Evolutionary conservation across 2,113 vertebrate genomes (phyloP), one percentile per base, ranked within the genome.

Genomic region (Serilophus lunatus): DNA sequence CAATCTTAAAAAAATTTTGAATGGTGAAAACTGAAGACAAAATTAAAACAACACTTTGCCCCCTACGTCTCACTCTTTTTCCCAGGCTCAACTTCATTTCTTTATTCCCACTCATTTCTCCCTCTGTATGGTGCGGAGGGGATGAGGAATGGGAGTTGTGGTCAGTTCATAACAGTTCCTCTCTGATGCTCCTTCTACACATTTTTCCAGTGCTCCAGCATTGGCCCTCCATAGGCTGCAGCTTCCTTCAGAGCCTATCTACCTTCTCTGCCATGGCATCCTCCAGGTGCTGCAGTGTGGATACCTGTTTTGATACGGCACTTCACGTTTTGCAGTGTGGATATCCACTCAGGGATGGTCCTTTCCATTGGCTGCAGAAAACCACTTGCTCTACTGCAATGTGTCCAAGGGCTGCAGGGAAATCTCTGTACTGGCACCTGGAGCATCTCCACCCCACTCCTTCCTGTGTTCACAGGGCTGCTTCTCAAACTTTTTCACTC

Each of bases 141-240:
- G 16, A 13, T 24, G 5, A 33, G 18, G 12, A 66, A 36, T 42
- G 23, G 26, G 14, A 4, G 2, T 3, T 53, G 9, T 2, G 2
- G 18, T 35, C 51, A 54, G 26, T 26, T 15, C 3, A 3, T 42
- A 38, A 60, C 29, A 66, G 61, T 14, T 64, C 9, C 24, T 18
- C 24, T 68, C 25, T 36, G 35, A 13, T 36, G 13, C 6, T 36
- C 9, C 19, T 14, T 35, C 13, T 47, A 49, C 1, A 2, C 16
- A 45, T 2, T 12, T 74, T 75, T 47, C 12, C 29, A 5, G 1
- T 35, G 26, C 8, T 51, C 36, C 50, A 70, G 2, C 2, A 2
- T 0, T 1, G 36, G 11, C 19, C 5, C 29, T 60, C 18, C 15
- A 8, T 0, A 2, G 17, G 17, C 69, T 65, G 29, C 14, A 42